phyloP scores from a whole-genome alignment of 1,140 invertebrate genomes.

The Drosophila lowei region DNA sequence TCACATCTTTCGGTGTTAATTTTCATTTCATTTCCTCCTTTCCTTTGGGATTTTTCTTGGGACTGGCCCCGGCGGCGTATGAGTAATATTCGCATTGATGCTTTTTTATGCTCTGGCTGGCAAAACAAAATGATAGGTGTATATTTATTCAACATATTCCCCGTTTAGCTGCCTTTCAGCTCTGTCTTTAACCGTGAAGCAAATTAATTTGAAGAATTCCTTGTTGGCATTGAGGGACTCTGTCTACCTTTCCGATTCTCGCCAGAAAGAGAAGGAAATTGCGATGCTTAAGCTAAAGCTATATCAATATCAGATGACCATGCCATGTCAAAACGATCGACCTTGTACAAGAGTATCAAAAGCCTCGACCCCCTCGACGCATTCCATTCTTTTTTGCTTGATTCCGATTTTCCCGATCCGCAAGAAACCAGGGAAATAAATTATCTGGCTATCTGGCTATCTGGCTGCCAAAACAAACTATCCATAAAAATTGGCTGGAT shows the following conservation, averaged over 20 bases:
- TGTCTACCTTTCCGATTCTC: not conserved
- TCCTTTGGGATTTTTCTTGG: conserved; percentile 1
- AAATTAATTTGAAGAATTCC: conserved; percentile 75
- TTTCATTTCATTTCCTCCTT: conserved; percentile 7
- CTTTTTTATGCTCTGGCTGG: conserved; percentile 32
- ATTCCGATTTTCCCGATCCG: not conserved
- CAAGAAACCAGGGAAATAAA: not conserved
- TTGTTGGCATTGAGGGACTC: conserved; percentile 42
- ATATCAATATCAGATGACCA: no score
- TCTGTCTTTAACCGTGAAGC: conserved; percentile 45
- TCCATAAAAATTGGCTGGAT: conserved; percentile 40
- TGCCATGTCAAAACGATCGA: no score
- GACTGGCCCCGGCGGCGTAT: conserved; percentile 54
- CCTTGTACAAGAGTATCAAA: no score
- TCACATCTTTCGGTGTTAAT: conserved; percentile 26
- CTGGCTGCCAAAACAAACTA: conserved; percentile 63
- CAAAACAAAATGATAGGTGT: conserved; percentile 42
- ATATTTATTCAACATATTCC: conserved; percentile 49
- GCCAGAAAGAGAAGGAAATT: conserved; percentile 53
- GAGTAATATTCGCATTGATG: conserved; percentile 67
- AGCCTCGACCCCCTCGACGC: no score
- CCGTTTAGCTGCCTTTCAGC: conserved; percentile 23
- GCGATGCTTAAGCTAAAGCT: not conserved
- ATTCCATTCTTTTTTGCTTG: not conserved
- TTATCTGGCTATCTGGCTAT: conserved; percentile 26